phyloP scores from a whole-genome alignment of 2,888 invertebrate species.

The Lepidocyrtoides sp. region DNA sequence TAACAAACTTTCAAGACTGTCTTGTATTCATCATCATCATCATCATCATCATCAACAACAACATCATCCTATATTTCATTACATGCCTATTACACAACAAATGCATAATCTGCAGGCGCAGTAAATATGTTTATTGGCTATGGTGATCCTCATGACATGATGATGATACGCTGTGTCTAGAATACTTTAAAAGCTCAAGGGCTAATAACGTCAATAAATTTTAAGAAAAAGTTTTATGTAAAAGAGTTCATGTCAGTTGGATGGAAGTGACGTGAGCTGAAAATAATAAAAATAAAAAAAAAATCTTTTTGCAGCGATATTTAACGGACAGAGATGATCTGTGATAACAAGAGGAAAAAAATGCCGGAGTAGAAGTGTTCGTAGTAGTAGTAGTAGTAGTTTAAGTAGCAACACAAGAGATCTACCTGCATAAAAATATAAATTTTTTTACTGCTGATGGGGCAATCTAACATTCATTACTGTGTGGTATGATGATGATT shows the following conservation, averaged over 20 bases:
- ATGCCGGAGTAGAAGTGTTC: not conserved
- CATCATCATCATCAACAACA: not conserved
- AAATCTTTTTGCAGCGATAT: not conserved
- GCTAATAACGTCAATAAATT: slow-evolving; percentile 59
- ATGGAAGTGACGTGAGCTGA: slow-evolving; percentile 53
- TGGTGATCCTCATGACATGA: slow-evolving; percentile 64
- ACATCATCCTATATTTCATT: not conserved
- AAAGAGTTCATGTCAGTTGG: slow-evolving; percentile 22
- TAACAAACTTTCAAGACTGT: slow-evolving; percentile 17
- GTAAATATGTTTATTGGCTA: not conserved
- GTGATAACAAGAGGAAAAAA: not conserved
- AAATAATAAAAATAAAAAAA: slow-evolving; percentile 22
- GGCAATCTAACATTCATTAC: not conserved
- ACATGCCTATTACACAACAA: not conserved
- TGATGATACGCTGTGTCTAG: slow-evolving; percentile 63
- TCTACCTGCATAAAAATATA: not conserved
- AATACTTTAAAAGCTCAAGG: slow-evolving; percentile 71
- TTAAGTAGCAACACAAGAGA: no score
- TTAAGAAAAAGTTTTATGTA: slow-evolving; percentile 11
- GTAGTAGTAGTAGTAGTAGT: not conserved
- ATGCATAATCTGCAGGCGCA: not conserved
- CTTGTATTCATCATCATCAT: not conserved
- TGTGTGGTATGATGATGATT: not conserved
- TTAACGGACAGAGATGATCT: not conserved
- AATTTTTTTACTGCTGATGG: not conserved